Conservation (phyloP, 1,140 invertebrate genomes). For the Philotrypesis tridentata region DNA sequence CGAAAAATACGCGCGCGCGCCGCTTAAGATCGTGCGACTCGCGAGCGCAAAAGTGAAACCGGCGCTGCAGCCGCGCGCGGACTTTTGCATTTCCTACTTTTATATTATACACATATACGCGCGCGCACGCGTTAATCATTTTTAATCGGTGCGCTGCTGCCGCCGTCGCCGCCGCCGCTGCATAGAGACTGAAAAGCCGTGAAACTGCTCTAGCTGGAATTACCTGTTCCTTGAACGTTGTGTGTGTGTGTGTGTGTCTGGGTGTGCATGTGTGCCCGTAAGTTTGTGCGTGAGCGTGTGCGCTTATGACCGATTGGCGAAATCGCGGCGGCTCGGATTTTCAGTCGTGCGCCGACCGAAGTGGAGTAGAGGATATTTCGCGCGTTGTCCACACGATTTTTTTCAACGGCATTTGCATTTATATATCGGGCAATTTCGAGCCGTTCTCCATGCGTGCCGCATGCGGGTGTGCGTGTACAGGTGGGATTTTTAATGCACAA, state of each 20-base stretch:
- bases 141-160: slow-evolving; percentile 2
- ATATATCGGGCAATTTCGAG: no score
- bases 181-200: slow-evolving; percentile 20
- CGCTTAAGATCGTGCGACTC: background rate
- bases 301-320: slow-evolving; percentile 8
- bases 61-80: background rate
- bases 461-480: no score
- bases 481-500: no score
- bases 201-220: slow-evolving; percentile 22
- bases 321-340: slow-evolving; percentile 33
- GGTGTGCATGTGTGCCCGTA: background rate
- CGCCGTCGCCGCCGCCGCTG: no score
- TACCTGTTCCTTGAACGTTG: slow-evolving; percentile 22
- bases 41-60: slow-evolving; percentile 23
- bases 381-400: background rate
- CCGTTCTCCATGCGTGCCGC: no score
- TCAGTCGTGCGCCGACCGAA: background rate
- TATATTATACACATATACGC: slow-evolving; percentile 33
- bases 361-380: no score
- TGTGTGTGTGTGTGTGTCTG: no score
- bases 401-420: no score
- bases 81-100: slow-evolving; percentile 49
- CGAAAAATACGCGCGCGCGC: slow-evolving; percentile 32
- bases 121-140: slow-evolving; percentile 43
- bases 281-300: no score